Percentiles rank a stretch among this genome's conserved stretches.
phyloP scores from a whole-genome alignment of 2,797 vertebrate genomes.

The Anabacerthia variegaticeps region DNA sequence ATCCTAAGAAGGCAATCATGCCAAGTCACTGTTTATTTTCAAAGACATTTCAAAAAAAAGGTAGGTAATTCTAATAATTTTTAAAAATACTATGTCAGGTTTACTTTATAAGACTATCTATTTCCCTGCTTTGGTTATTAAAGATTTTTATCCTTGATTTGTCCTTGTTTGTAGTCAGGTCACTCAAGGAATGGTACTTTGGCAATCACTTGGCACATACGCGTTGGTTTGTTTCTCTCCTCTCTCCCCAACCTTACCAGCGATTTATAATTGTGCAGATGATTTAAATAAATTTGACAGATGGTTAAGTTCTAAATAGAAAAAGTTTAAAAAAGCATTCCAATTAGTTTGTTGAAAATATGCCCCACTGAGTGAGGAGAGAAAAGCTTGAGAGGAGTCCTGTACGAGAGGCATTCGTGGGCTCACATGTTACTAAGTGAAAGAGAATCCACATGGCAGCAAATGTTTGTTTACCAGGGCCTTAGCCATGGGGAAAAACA shows the following conservation, averaged over 20 bases:
- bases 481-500: not conserved
- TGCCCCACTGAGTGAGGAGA: not conserved
- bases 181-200: not conserved
- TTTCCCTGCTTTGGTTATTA: not conserved
- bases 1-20: not conserved
- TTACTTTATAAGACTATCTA: not conserved
- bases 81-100: not conserved
- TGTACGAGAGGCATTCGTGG: not conserved
- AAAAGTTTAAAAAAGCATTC: not conserved
- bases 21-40: not conserved
- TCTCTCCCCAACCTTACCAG: not conserved
- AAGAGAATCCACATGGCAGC: not conserved
- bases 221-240: not conserved
- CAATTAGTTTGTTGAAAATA: not conserved
- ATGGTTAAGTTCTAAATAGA: not conserved
- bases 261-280: not conserved
- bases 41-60: not conserved
- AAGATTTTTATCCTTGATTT: not conserved
- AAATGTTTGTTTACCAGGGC: not conserved
- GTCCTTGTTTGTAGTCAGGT: not conserved
- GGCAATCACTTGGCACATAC: not conserved
- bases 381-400: not conserved
- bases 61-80: not conserved
- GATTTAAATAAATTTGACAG: not conserved
- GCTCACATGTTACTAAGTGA: not conserved